These are phyloP conservation scores for Hypercompe scribonia DNA, from an alignment of 2,888 invertebrate genomes.

Conservation along the genomic window DNA sequence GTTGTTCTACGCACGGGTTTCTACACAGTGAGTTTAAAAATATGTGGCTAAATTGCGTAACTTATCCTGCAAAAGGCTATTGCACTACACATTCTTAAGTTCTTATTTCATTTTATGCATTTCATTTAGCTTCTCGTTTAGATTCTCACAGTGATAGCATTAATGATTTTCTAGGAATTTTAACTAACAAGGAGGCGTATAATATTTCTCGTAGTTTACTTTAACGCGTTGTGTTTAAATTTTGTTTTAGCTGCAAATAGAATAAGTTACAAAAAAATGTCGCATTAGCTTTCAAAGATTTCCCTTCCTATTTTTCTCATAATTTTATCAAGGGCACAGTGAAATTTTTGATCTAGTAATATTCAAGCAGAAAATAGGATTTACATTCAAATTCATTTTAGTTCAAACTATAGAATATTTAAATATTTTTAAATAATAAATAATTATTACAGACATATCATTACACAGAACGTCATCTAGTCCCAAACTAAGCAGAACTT, in stretches of 20 bases:
- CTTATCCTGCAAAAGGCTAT: not conserved
- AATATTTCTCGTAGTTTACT: not conserved
- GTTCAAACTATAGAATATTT: not conserved
- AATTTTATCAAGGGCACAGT: no score
- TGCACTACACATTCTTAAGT: not conserved
- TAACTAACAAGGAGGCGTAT: not conserved
- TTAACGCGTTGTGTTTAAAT: not conserved
- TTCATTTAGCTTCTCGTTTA: not conserved
- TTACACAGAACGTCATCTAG: no score
- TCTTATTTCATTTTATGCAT: not conserved
- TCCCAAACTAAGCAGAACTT: no score
- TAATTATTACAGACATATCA: no score
- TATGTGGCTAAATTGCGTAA: not conserved
- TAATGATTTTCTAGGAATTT: not conserved
- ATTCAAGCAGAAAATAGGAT: no score
- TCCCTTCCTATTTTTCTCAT: not conserved
- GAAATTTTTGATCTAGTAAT: not conserved
- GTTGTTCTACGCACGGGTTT: constrained; percentile 20
- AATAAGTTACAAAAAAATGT: not conserved
- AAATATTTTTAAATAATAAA: no score
- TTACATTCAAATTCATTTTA: not conserved
- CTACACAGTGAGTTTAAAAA: not conserved
- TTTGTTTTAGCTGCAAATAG: not conserved
- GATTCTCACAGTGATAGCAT: not conserved
- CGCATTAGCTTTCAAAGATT: not conserved